phyloP scores from a whole-genome alignment of 2,797 vertebrate genomes.

The Coilia nasus region DNA sequence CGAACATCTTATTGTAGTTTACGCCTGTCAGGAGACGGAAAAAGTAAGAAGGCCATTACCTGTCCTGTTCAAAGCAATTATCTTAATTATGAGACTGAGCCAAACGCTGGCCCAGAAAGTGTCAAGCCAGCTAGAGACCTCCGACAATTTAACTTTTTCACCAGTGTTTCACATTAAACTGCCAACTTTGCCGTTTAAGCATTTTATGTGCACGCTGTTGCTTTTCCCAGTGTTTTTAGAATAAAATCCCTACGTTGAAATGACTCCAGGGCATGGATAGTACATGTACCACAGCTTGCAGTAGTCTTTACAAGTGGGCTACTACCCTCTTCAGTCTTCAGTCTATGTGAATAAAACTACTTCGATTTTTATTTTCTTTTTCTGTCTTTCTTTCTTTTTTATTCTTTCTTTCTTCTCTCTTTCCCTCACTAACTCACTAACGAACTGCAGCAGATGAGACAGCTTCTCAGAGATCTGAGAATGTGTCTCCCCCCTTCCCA shows the following conservation, averaged over 20 bases:
- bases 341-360: constrained; percentile 23
- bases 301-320: background rate
- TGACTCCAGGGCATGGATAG: constrained; percentile 77
- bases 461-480: constrained; percentile 60
- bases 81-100: constrained; percentile 87
- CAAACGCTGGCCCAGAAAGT: constrained; percentile 74
- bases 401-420: background rate
- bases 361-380: background rate
- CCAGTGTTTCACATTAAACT: constrained; percentile 58
- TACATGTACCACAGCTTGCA: constrained; percentile 46
- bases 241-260: constrained; percentile 39
- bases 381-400: background rate
- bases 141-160: constrained; percentile 72
- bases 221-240: constrained; percentile 47
- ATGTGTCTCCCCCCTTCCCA: constrained; percentile 62
- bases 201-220: constrained; percentile 58
- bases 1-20: constrained; percentile 88
- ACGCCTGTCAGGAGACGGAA: constrained; percentile 80
- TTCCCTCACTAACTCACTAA: too few species aligned
- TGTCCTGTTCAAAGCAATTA: constrained; percentile 87
- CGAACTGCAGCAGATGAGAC: constrained; percentile 70
- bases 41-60: constrained; percentile 85
- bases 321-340: constrained; percentile 49
- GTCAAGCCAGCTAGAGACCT: constrained; percentile 67
- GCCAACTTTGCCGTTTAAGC: background rate